Conservation (phyloP, 2,888 invertebrate genomes). For the Phengaris arion region DNA sequence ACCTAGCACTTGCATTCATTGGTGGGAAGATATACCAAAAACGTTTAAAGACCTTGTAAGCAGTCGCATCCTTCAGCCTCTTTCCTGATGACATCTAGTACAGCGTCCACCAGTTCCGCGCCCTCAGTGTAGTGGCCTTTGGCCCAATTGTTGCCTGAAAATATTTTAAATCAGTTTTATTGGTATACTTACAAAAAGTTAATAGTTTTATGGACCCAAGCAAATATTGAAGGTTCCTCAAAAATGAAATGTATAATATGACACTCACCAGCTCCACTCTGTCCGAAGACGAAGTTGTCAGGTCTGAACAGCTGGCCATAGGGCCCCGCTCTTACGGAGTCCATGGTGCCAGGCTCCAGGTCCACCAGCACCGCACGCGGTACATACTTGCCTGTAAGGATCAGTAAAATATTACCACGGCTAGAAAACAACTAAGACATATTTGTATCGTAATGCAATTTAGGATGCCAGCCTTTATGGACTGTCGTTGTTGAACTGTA, state of each 20-base stretch:
- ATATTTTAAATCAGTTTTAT: neutral
- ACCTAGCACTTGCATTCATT: no score
- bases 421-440: no score
- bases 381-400: constrained; percentile 83
- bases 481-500: no score
- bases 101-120: constrained; percentile 84
- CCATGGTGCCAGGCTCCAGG: constrained; percentile 94
- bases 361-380: constrained; percentile 92
- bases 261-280: constrained; percentile 84
- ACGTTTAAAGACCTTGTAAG: constrained; percentile 77
- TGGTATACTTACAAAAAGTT: no score
- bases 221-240: neutral
- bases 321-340: constrained; percentile 88
- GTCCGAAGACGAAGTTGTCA: constrained; percentile 92
- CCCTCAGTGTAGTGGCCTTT: constrained; percentile 88
- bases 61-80: constrained; percentile 89
- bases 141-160: constrained; percentile 72
- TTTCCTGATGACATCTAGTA: constrained; percentile 82
- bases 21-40: no score
- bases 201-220: neutral
- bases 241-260: neutral
- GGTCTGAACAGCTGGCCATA: constrained; percentile 91
- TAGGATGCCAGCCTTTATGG: no score
- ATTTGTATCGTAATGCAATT: no score
- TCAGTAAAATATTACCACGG: neutral